A percentile compares a stretch with the other conserved stretches of the same genome.
These are phyloP conservation scores for Astropecten irregularis DNA, from an alignment of 53 echinoderm and acorn worm genomes.

Conservation along the genomic window DNA sequence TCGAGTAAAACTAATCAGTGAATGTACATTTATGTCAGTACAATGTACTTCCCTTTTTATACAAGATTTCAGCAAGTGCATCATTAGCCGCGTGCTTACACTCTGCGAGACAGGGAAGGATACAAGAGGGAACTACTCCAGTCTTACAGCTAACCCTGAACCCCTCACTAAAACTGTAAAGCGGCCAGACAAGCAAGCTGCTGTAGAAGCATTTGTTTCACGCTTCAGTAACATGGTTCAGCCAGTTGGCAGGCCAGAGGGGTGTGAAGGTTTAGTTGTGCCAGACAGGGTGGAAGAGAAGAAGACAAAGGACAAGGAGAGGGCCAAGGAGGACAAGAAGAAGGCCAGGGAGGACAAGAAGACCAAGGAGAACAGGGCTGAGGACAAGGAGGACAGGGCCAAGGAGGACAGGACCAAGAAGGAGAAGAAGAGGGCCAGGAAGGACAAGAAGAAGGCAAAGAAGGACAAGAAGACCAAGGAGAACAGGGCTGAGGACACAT, in stretches of 20 bases:
- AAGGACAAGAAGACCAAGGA: neutral
- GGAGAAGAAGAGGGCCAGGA: neutral
- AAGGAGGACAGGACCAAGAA: neutral
- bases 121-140: neutral
- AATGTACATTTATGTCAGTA: too few species aligned
- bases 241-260: slow-evolving; percentile 21
- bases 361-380: too few species aligned
- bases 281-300: neutral
- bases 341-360: neutral
- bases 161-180: neutral
- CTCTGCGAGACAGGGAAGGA: neutral
- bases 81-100: neutral
- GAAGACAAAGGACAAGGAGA: neutral
- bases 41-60: neutral
- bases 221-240: slow-evolving; percentile 9
- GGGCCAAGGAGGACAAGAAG: neutral
- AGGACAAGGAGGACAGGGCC: too few species aligned
- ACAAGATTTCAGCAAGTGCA: slow-evolving; percentile 10
- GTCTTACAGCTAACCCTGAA: neutral
- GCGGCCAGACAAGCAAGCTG: slow-evolving; percentile 11
- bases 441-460: slow-evolving; percentile 5
- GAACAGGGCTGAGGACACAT: neutral
- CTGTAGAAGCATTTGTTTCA: slow-evolving; percentile 16
- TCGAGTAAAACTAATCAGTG: too few species aligned
- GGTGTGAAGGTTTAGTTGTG: slow-evolving; percentile 3